A percentile compares a stretch with the other conserved stretches of the same genome.
Conservation (phyloP, 2,888 invertebrate genomes). For the Lapara coniferarum region DNA sequence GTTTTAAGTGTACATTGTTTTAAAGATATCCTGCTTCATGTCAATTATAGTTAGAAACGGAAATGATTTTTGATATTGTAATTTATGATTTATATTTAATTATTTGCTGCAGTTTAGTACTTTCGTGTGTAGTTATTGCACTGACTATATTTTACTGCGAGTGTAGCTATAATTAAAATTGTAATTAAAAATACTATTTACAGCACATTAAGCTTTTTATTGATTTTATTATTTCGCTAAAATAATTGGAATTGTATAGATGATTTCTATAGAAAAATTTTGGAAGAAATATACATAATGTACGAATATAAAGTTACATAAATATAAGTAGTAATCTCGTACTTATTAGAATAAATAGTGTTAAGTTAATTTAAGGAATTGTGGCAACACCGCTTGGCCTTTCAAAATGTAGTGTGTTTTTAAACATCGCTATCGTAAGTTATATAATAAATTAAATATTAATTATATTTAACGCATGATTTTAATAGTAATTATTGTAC, state of each 20-base stretch:
- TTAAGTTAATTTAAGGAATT: constrained; percentile 51
- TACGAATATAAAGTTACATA: constrained; percentile 46
- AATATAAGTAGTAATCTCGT: constrained; percentile 62
- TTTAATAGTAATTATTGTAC: constrained; percentile 56
- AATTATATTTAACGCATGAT: constrained; percentile 60
- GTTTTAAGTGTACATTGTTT: constrained; percentile 47
- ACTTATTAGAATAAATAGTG: constrained; percentile 51
- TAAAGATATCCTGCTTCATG: constrained; percentile 72
- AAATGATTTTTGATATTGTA: constrained; percentile 61
- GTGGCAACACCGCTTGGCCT: constrained; percentile 84
- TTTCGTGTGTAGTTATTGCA: constrained; percentile 31
- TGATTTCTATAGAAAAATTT: neutral
- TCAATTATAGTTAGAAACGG: constrained; percentile 77
- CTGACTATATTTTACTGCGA: constrained; percentile 20
- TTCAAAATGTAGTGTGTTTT: constrained; percentile 76
- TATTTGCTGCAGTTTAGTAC: constrained; percentile 30
- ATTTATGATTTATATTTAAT: constrained; percentile 52
- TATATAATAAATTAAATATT: constrained; percentile 46
- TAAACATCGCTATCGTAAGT: constrained; percentile 53
- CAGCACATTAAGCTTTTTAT: constrained; percentile 4
- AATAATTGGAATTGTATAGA: neutral
- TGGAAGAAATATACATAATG: constrained; percentile 32
- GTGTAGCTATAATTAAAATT: constrained; percentile 9
- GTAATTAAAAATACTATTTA: neutral
- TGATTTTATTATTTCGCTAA: constrained; percentile 15